A percentile compares a stretch with the other conserved stretches of the same genome.
Evolutionary conservation across 1,140 invertebrate species (phyloP).

Genomic region (Delia radicum): DNA sequence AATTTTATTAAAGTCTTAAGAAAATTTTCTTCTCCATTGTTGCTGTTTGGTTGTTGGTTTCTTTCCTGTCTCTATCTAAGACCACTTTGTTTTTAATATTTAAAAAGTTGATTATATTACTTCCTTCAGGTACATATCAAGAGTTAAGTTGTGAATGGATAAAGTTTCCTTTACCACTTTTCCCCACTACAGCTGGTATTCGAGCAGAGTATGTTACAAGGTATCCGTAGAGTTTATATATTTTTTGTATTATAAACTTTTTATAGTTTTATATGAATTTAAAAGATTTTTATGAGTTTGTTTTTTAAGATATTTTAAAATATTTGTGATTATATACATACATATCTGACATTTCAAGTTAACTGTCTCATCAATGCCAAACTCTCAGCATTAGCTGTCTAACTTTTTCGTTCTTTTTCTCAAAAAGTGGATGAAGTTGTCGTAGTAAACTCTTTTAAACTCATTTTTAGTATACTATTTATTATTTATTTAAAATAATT

Average conservation of each 20-base stretch:
- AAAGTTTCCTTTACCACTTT: not conserved
- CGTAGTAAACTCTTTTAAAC: too few relatives aligned
- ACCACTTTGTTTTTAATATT: too few relatives aligned
- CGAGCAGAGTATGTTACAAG: not conserved
- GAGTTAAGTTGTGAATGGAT: constrained; percentile 4
- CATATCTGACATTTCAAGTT: too few relatives aligned
- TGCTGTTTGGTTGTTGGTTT: not conserved
- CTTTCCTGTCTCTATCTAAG: not conserved
- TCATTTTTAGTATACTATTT: too few relatives aligned
- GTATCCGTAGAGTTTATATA: not conserved
- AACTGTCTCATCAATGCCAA: too few relatives aligned
- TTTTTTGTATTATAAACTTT: not conserved
- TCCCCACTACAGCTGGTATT: not conserved
- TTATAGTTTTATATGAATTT: not conserved
- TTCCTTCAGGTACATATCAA: not conserved
- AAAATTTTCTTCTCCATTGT: not conserved
- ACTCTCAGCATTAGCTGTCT: too few relatives aligned
- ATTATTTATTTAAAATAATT: too few relatives aligned
- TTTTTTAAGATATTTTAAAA: not conserved
- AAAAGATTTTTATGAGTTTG: constrained; percentile 2
- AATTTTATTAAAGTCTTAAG: not conserved
- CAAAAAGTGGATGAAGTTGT: too few relatives aligned
- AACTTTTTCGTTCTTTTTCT: too few relatives aligned
- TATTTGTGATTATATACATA: too few relatives aligned
- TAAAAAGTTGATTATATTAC: not conserved